A percentile compares a stretch with the other conserved stretches of the same genome.
Evolutionary conservation across 2,797 vertebrate genomes (phyloP).

Genomic region (Falco novaeseelandiae): DNA sequence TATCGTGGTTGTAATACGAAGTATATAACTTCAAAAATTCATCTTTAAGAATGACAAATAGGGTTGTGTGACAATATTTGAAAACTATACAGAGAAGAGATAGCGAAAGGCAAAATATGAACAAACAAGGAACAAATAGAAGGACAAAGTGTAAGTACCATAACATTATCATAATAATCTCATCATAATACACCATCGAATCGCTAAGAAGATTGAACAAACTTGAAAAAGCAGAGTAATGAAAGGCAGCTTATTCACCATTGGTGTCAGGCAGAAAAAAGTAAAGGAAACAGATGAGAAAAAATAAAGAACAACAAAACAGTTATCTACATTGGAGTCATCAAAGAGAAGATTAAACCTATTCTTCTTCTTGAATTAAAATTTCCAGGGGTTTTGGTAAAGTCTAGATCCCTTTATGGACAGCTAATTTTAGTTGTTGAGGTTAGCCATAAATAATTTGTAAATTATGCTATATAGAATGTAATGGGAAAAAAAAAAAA

Average conservation of each 20-base stretch:
- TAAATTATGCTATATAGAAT: not conserved
- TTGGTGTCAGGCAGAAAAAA: not conserved
- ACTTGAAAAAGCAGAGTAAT: not conserved
- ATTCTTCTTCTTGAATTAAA: not conserved
- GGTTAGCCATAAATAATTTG: not conserved
- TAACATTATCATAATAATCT: conserved; percentile 34
- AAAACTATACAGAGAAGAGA: not conserved
- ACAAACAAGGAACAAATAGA: not conserved
- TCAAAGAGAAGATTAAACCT: not conserved
- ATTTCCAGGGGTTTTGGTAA: not conserved
- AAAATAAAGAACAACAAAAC: not conserved
- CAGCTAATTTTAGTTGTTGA: not conserved
- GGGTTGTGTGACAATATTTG: not conserved
- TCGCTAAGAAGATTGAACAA: not conserved
- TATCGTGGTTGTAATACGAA: not conserved
- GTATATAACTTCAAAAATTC: not conserved
- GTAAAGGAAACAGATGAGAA: not conserved
- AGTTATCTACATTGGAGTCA: not conserved
- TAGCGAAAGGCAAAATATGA: not conserved
- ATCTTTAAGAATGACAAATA: not conserved
- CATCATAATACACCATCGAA: not conserved
- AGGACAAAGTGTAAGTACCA: not conserved
- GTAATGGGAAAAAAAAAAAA: not conserved
- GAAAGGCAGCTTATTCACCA: not conserved
- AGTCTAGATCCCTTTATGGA: not conserved